Evolutionary conservation across 2,888 invertebrate genomes (phyloP).

Genomic region (Caenorhabditis sulstoni): DNA sequence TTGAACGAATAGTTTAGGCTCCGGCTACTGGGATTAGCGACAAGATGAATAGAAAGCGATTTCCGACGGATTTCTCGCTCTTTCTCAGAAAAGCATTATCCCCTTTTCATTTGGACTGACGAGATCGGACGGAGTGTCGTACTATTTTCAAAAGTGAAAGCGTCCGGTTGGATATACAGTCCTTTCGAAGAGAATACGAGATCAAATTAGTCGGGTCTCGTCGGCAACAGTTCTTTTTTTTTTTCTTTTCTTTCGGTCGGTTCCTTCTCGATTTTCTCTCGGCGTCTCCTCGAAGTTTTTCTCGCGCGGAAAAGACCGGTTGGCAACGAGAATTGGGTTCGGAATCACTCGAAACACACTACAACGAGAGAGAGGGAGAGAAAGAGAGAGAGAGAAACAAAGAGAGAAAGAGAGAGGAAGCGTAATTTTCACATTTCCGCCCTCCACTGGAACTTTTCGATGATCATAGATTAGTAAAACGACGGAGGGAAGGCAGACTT

Average conservation of each 20-base stretch:
- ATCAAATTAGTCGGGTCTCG: no score
- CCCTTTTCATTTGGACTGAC: no score
- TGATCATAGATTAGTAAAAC: neutral
- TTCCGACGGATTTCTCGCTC: no score
- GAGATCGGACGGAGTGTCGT: no score
- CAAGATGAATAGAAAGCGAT: no score
- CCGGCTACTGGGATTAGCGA: no score
- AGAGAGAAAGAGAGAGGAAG: conserved; percentile 18
- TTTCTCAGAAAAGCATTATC: no score
- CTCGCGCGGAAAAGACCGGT: conserved; percentile 18
- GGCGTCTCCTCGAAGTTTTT: neutral
- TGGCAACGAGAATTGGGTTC: conserved; percentile 15
- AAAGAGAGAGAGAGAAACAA: neutral
- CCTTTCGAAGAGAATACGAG: no score
- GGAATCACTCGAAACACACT: conserved; percentile 41
- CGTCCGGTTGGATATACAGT: no score
- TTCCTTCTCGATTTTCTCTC: neutral
- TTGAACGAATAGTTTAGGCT: conserved; percentile 30
- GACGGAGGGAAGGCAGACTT: no score
- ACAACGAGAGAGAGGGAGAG: neutral
- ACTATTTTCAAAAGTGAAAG: no score
- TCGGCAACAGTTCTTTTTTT: neutral
- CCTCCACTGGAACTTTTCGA: no score
- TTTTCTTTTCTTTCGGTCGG: neutral
- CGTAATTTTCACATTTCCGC: conserved; percentile 30